Base-by-base conservation (phyloP, 2,888 invertebrate species). In the Galeruca laticollis region DNA sequence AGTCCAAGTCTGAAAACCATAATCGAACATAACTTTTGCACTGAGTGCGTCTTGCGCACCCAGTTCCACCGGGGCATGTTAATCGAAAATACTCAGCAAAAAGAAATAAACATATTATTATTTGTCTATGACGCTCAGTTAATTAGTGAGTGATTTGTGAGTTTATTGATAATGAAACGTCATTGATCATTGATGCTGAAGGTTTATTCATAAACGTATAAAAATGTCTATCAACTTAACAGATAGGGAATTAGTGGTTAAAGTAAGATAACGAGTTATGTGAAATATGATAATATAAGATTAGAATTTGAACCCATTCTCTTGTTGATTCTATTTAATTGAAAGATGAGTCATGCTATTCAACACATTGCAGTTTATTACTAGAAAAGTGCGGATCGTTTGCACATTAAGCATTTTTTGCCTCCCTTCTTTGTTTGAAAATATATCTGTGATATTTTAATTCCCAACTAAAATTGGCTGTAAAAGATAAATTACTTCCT, bases 301-400 rank as follows among this genome's bases (percentile, higher is more conserved):
- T 26, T 63, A 43, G 26, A 60, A 20, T 35, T 26, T 65, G 13
- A 33, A 59, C 59, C 47, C 40, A 66, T 18, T 66, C 59, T 60
- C 35, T 33, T 60, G 40, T 60, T 59, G 43, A 65, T 21, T 65
- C 15, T 47, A 51, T 37, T 59, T 66, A 66, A 66, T 66, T 66
- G 59, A 65, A 40, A 60, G 59, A 66, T 66, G 66, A 66, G 59
- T 66, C 66, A 66, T 66, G 59, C 54, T 40, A 49, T 31, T 40
- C 64, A 51, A 64, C 33, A 43, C 56, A 59, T 51, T 66, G 65
- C 15, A 65, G 35, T 64, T 43, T 47, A 13, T 21, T 31, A 59
- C 21, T 43, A 18, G 43, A 47, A 59, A 59, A 56, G 26, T 11
- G 26, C 13, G 49, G 26, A 54, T 65, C 47, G 47, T 49, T 57